Percentiles rank a stretch among this genome's conserved stretches.
Evolutionary conservation across 2,797 vertebrate genomes (phyloP).

Genomic region (Monodelphis domestica): DNA sequence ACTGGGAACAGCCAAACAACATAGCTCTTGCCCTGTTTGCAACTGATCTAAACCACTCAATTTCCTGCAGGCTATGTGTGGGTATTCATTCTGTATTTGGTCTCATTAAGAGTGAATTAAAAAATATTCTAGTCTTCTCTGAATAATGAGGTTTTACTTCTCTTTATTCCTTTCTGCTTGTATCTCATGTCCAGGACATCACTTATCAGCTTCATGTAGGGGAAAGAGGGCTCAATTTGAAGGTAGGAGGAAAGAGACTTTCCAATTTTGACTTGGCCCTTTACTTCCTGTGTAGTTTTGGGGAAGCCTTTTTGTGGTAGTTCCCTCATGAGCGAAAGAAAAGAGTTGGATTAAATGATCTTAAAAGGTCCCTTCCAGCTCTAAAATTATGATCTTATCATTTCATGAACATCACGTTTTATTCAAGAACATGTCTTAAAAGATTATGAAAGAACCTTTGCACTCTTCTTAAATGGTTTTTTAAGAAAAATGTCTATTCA

Average conservation of each 20-base stretch:
- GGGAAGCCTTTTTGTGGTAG: not conserved
- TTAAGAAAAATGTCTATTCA: conserved; percentile 23
- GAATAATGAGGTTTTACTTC: conserved; percentile 63
- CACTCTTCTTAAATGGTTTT: not conserved
- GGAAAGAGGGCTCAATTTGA: not conserved
- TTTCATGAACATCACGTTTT: not conserved
- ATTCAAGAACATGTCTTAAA: conserved; percentile 6
- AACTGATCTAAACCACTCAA: conserved; percentile 68
- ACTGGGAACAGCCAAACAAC: not conserved
- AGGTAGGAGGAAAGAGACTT: not conserved
- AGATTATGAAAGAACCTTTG: conserved; percentile 53
- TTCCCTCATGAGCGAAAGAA: not conserved
- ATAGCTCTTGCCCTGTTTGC: conserved; percentile 49
- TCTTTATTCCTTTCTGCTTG: conserved; percentile 63
- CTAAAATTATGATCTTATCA: not conserved
- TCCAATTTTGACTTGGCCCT: not conserved
- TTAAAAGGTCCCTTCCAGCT: not conserved
- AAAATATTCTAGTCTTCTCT: conserved; percentile 67
- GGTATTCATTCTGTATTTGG: conserved; percentile 66
- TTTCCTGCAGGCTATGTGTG: conserved; percentile 57
- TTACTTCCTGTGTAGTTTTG: not conserved
- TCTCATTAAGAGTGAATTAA: conserved; percentile 63
- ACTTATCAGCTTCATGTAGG: not conserved
- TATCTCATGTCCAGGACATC: conserved; percentile 54
- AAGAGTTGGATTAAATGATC: not conserved